phyloP scores from a whole-genome alignment of 2,113 vertebrate genomes.

The Aegithalos caudatus region DNA sequence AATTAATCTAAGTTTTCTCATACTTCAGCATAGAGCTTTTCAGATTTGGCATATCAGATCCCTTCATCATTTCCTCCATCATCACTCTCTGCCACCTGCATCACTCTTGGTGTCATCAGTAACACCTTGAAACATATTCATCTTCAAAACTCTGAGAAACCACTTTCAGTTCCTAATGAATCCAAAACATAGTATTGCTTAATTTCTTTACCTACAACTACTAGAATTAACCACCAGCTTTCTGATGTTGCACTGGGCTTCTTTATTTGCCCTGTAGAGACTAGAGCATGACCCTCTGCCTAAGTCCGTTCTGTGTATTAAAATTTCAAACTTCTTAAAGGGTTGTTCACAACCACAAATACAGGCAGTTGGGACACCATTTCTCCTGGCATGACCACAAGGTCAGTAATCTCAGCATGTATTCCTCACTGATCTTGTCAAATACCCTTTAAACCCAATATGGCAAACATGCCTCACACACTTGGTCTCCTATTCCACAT shows the following conservation, averaged over 20 bases:
- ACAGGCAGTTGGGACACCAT: rapidly evolving
- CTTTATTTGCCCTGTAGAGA: not conserved
- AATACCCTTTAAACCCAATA: not conserved
- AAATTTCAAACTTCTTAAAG: not conserved
- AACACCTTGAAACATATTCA: not conserved
- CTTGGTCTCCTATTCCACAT: not conserved
- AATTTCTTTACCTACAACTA: not conserved
- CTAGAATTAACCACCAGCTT: not conserved
- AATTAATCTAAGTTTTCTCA: not conserved
- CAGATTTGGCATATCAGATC: not conserved
- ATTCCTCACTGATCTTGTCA: not conserved
- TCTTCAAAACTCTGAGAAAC: not conserved
- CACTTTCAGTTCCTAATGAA: not conserved
- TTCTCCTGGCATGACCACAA: not conserved
- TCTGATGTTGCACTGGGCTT: not conserved
- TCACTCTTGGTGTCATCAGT: not conserved
- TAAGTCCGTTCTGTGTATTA: not conserved
- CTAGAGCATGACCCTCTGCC: not conserved
- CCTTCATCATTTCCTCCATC: not conserved
- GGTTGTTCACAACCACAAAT: not conserved
- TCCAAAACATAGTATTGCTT: not conserved
- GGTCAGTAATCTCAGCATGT: not conserved
- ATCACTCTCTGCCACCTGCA: not conserved
- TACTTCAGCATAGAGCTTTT: not conserved
- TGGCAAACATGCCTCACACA: not conserved